A percentile compares a stretch with the other conserved stretches of the same genome.
phyloP scores from a whole-genome alignment of 2,797 vertebrate species.

The Capromys pilorides region DNA sequence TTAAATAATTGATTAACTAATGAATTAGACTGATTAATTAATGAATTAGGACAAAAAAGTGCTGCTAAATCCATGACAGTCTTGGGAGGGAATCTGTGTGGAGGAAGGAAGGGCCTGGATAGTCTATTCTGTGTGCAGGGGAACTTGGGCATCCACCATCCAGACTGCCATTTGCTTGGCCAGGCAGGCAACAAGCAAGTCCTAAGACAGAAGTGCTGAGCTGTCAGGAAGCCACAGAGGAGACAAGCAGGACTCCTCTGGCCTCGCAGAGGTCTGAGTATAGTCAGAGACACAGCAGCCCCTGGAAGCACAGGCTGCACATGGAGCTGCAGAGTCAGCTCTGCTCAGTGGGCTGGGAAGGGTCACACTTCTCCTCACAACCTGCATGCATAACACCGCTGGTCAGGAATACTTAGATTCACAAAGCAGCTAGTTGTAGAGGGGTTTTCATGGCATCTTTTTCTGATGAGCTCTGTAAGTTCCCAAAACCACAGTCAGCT shows the following conservation, averaged over 20 bases:
- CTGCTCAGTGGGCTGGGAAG: background rate
- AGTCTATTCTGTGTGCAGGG: too few relatives aligned
- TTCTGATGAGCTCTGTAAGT: background rate
- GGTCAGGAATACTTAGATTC: too few relatives aligned
- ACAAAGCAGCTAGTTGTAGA: too few relatives aligned
- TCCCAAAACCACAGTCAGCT: background rate
- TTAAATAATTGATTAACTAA: background rate
- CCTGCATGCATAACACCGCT: background rate
- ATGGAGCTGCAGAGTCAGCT: background rate
- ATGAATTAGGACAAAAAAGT: background rate
- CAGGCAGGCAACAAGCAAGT: background rate
- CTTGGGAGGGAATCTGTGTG: background rate
- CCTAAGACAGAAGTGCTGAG: background rate
- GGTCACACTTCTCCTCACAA: too few relatives aligned
- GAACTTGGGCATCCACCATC: background rate
- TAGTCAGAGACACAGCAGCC: background rate
- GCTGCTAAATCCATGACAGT: background rate
- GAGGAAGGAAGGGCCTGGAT: background rate
- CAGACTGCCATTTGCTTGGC: background rate
- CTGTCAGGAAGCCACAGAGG: background rate
- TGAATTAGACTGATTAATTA: too few relatives aligned
- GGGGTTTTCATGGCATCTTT: background rate
- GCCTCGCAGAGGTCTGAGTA: background rate
- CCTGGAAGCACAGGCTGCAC: background rate
- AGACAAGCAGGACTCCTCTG: too few relatives aligned